Evolutionary conservation across 2,888 invertebrate genomes (phyloP), one percentile per base, ranked within the genome.

Genomic region (Tricholauxania praeusta): DNA sequence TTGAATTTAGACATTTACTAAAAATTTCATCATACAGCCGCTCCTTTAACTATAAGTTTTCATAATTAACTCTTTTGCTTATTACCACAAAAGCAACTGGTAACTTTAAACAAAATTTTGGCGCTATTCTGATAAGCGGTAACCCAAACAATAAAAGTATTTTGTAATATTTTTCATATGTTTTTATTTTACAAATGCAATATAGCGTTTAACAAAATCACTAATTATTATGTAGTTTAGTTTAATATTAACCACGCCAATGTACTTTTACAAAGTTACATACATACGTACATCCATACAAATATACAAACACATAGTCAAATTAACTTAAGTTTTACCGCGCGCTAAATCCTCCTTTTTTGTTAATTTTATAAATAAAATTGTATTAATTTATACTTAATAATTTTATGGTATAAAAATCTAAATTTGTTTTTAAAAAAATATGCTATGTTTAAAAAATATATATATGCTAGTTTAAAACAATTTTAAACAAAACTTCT

Each of bases 221-320:
- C 39, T 39, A 53, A 66, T 53, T 52, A 66, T 52, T 51, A 55
- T 51, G 66, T 39, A 57, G 19, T 67, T 57, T 39, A 66, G 12
- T 39, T 55, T 67, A 67, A 39, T 39, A 39, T 39, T 39, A 39
- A 39, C 10, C 39, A 39, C 39, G 39, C 32, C 28, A 22, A 28
- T 55, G 14, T 47, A 59, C 48, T 12, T 53, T 63, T 63, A 63
- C 71, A 39, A 39, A 39, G 39, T 39, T 39, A 63, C 51, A 57
- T 51, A 53, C 52, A 63, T 32, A 72, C 57, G 66, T 12, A 68
- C 65, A 68, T 59, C 64, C 63, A 74, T 59, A 71, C 64, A 72
- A 39, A 63, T 28, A 66, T 51, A 71, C 64, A 62, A 51, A 49
- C 32, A 39, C 48, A 73, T 69, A 48, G 17, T 52, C 51, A 66